phyloP scores from a whole-genome alignment of 2,888 invertebrate species.

The Marasmarcha lunaedactyla region DNA sequence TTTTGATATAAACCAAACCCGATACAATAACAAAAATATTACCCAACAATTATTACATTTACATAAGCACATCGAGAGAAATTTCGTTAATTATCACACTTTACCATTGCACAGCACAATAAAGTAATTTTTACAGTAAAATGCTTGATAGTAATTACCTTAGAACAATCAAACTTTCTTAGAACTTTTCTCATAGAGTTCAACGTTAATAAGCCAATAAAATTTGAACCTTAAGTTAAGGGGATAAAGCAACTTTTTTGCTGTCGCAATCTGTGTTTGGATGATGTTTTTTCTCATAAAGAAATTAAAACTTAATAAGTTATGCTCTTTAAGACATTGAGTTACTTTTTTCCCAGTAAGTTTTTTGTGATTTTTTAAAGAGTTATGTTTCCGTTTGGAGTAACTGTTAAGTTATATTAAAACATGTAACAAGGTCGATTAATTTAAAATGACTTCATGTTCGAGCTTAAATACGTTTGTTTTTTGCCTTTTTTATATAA shows the following conservation, averaged over 20 bases:
- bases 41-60: too few relatives aligned
- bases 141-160: neutral
- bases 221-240: neutral
- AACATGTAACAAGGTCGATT: too few relatives aligned
- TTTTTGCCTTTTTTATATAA: too few relatives aligned
- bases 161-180: neutral
- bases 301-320: neutral
- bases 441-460: too few relatives aligned
- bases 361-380: too few relatives aligned
- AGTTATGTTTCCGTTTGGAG: too few relatives aligned
- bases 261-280: neutral
- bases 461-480: too few relatives aligned
- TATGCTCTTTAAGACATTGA: too few relatives aligned
- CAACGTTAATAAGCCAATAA: neutral
- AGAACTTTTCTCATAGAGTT: neutral
- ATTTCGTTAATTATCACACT: neutral
- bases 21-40: too few relatives aligned
- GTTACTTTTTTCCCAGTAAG: too few relatives aligned
- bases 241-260: neutral
- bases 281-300: neutral
- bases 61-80: neutral
- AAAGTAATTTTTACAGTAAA: neutral
- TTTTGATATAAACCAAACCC: too few relatives aligned
- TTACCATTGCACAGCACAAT: neutral
- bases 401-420: too few relatives aligned